Percentiles rank a stretch among this genome's conserved stretches.
Evolutionary conservation across 1,140 invertebrate species (phyloP).

Genomic region (Psix sp.): DNA sequence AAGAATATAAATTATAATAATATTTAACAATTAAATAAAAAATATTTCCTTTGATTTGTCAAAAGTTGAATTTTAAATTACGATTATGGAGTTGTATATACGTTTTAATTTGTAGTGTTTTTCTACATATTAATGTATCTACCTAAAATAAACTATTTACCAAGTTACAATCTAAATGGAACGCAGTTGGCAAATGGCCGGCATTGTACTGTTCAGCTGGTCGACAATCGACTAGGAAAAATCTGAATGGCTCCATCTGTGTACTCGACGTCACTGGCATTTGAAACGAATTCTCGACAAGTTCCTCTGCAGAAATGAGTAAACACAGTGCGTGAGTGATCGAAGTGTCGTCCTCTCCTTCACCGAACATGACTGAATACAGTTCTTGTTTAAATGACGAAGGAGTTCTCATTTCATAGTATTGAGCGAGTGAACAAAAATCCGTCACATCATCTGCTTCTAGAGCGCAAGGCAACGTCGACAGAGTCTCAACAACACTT

Average conservation of each 20-base stretch:
- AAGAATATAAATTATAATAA: too few species aligned
- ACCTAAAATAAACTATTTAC: constrained; percentile 72
- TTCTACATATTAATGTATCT: too few species aligned
- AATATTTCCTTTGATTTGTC: too few species aligned
- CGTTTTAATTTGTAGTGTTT: too few species aligned
- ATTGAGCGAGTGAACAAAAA: constrained; percentile 96
- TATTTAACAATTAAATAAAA: too few species aligned
- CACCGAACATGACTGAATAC: constrained; percentile 79
- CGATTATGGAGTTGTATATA: too few species aligned
- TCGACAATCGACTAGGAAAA: constrained; percentile 96
- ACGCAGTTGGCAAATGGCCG: constrained; percentile 96
- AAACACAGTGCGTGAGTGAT: constrained; percentile 94
- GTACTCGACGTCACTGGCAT: constrained; percentile 73
- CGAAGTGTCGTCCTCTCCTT: constrained; percentile 75
- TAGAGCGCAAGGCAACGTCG: constrained; percentile 88
- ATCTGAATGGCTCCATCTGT: constrained; percentile 82
- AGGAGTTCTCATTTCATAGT: constrained; percentile 94
- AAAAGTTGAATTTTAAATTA: too few species aligned
- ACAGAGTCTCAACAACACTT: constrained; percentile 85
- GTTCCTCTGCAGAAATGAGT: constrained; percentile 92
- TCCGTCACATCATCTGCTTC: constrained; percentile 97
- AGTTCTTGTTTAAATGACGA: constrained; percentile 91
- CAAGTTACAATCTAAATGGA: constrained; percentile 97
- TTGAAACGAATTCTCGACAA: constrained; percentile 87
- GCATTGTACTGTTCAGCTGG: constrained; percentile 93